Evolutionary conservation across 2,888 invertebrate genomes (phyloP), one percentile per base, ranked within the genome.

Genomic region (Epiblema foenella): DNA sequence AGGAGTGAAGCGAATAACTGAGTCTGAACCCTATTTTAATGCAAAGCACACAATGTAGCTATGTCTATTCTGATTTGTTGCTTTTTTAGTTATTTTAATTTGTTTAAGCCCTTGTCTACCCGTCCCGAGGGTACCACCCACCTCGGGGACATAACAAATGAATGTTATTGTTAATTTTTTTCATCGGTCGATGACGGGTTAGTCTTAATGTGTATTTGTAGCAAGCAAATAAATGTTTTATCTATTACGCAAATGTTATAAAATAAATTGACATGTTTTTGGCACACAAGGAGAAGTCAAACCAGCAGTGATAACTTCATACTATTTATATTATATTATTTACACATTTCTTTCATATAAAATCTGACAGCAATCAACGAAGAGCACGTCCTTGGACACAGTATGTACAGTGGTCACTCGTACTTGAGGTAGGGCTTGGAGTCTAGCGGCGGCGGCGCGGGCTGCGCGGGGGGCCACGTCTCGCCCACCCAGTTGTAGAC

Each of bases 391-490:
- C 74, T 67, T 49, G 71, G 73, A 76, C 78, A 59, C 20, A 62
- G 69, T 75, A 74, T 75, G 66, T 75, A 74, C 73, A 74, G 29
- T 72, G 67, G 73, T 90, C 87, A 92, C 82, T 93, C 92, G 76
- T 93, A 93, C 80, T 93, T 91, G 86, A 92, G 90, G 87, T 93
- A 93, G 81, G 91, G 88, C 83, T 93, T 93, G 77, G 88, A 80
- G 73, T 90, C 89, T 0, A 84, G 83, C 54, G 78, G 80, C 52
- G 79, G 83, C 54, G 78, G 80, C 52, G 79, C 74, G 68, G 60
- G 75, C 77, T 54, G 85, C 81, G 83, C 84, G 85, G 17, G 83
- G 83, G 51, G 86, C 82, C 81, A 81, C 2, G 83, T 80, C 54
- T 83, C 84, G 7, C 82, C 81, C 52, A 85, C 83, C 86, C 85